phyloP scores from a whole-genome alignment of 2,888 invertebrate genomes.

The Stenurella melanura region DNA sequence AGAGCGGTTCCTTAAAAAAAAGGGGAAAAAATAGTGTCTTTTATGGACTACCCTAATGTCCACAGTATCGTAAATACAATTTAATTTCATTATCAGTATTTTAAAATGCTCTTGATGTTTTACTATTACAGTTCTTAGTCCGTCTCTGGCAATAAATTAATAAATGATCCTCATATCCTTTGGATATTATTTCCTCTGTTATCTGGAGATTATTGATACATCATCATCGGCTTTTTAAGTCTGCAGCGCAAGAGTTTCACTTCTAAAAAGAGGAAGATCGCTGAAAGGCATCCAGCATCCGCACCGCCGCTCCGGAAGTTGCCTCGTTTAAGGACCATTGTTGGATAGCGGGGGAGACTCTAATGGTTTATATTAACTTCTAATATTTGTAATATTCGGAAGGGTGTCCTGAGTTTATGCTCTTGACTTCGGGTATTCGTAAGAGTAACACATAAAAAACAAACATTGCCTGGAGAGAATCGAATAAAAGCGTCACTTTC shows the following conservation, averaged over 20 bases:
- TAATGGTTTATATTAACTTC: slow-evolving; percentile 67
- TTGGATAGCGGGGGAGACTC: slow-evolving; percentile 57
- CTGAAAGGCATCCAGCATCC: slow-evolving; percentile 62
- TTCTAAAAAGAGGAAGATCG: slow-evolving; percentile 53
- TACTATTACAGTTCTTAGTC: not conserved
- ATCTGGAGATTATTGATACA: slow-evolving; percentile 64
- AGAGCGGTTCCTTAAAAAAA: too few species aligned
- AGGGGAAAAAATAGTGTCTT: too few species aligned
- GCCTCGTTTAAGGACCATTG: slow-evolving; percentile 65
- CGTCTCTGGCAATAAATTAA: slow-evolving; percentile 42
- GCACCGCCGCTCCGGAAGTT: slow-evolving; percentile 64
- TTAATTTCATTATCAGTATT: too few species aligned
- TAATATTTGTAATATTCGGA: slow-evolving; percentile 55
- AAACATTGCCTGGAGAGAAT: not conserved
- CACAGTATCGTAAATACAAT: too few species aligned
- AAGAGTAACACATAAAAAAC: slow-evolving; percentile 15
- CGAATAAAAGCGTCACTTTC: not conserved
- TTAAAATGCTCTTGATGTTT: too few species aligned
- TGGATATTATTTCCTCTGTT: slow-evolving; percentile 59
- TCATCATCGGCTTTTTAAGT: slow-evolving; percentile 65
- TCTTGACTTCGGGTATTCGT: not conserved
- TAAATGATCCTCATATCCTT: slow-evolving; percentile 54
- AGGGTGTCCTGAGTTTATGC: slow-evolving; percentile 26
- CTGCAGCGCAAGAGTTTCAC: slow-evolving; percentile 59
- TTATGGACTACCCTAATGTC: too few species aligned